Evolutionary conservation across 1,140 invertebrate species (phyloP).

Genomic region (Drosophila novamexicana): DNA sequence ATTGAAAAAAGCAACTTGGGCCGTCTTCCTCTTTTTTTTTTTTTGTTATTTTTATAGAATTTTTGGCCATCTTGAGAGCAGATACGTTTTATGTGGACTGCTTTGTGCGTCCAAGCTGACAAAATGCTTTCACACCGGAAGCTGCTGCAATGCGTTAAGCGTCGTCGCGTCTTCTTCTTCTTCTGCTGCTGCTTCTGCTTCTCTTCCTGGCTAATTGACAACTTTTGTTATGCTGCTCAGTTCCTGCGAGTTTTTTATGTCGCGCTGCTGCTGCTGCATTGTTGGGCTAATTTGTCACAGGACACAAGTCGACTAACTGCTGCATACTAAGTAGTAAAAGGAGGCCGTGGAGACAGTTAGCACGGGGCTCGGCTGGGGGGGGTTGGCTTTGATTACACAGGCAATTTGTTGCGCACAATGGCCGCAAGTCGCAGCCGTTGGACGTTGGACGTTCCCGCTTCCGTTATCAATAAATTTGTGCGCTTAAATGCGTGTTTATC

Average conservation of each 20-base stretch:
- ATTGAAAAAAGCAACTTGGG: constrained; percentile 4
- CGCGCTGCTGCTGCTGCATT: constrained; percentile 41
- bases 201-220: constrained; percentile 54
- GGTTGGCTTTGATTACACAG: constrained; percentile 70
- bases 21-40: background rate
- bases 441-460: constrained; percentile 29
- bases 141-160: constrained; percentile 75
- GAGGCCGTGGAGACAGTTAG: background rate
- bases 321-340: constrained; percentile 16
- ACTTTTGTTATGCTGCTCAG: constrained; percentile 38
- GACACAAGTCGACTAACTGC: constrained; percentile 38
- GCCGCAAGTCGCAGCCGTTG: constrained; percentile 13
- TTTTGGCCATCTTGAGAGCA: constrained; percentile 8
- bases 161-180: constrained; percentile 18
- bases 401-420: constrained; percentile 77
- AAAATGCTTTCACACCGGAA: constrained; percentile 81
- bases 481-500: constrained; percentile 72
- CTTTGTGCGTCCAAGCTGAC: constrained; percentile 68
- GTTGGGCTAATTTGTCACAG: constrained; percentile 78
- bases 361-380: constrained; percentile 2
- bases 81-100: constrained; percentile 4
- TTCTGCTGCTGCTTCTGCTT: too few relatives aligned
- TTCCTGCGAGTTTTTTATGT: constrained; percentile 23
- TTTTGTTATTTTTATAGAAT: background rate
- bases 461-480: constrained; percentile 78